Conservation (phyloP, 2,113 vertebrate genomes). For the Okapia johnstoni region DNA sequence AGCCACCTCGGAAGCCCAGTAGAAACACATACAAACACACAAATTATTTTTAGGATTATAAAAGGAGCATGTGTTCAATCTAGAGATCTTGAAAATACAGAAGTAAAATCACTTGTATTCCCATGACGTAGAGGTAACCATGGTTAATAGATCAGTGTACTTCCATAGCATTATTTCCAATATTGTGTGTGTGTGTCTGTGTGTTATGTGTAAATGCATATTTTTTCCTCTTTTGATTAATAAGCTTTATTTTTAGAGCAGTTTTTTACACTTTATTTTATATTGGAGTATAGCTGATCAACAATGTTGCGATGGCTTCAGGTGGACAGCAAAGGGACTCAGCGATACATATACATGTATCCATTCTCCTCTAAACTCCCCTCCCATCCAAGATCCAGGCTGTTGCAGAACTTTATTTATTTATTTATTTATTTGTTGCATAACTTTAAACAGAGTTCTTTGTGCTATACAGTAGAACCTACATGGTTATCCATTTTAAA, state of each 20-base stretch:
- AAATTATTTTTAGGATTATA: background rate
- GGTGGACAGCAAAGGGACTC: background rate
- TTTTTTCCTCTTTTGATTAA: background rate
- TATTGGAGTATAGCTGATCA: background rate
- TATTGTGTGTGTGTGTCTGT: background rate
- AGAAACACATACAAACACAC: background rate
- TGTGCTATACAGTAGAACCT: background rate
- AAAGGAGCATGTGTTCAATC: background rate
- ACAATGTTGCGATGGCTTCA: background rate
- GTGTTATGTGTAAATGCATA: background rate
- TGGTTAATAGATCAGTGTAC: background rate
- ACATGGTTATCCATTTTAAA: background rate
- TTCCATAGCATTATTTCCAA: background rate
- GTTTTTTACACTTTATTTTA: background rate
- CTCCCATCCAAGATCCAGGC: background rate
- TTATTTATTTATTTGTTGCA: too few relatives aligned
- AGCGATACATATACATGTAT: background rate
- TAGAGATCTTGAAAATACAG: slow-evolving; percentile 31
- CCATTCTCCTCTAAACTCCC: background rate
- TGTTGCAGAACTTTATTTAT: accelerated
- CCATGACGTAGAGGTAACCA: background rate
- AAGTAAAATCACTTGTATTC: slow-evolving; percentile 9
- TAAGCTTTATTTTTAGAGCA: background rate
- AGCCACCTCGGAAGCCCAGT: background rate
- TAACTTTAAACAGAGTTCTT: background rate